Base-by-base conservation (phyloP, 2,797 vertebrate species). In the Notolabrus celidotus region DNA sequence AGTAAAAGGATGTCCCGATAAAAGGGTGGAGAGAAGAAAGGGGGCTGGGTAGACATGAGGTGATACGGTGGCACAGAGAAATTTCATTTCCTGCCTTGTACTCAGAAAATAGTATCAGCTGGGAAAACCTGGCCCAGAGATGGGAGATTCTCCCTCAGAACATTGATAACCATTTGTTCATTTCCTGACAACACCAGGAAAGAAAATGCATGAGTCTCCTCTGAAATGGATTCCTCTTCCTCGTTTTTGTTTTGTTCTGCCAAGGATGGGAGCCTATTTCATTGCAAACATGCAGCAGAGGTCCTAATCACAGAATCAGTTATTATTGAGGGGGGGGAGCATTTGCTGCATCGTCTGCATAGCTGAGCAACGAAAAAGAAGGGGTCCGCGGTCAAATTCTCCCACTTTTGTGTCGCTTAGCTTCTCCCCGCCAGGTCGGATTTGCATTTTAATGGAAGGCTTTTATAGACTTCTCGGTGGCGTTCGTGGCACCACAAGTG, bases 371-470 rank as follows among this genome's bases (percentile, higher is more conserved):
- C 41, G 61, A 74, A 74, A 59, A 68, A 77, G 82, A 85, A 86
- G 74, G 79, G 82, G 68, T 87, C 90, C 71, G 92, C 76, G 95
- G 95, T 94, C 93, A 91, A 94, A 95, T 95, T 96, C 93, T 95
- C 93, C 92, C 94, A 95, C 96, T 95, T 95, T 96, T 96, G 95
- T 96, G 96, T 96, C 95, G 93, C 94, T 95, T 88, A 94, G 95
- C 96, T 96, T 96, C 94, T 87, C 87, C 94, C 85, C 88, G 84
- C 92, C 93, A 92, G 95, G 95, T 93, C 92, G 94, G 94, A 99
- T 99, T 99, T 98, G 97, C 97, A 98, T 99, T 99, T 99, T 99
- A 98, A 98, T 99, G 94, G 96, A 96, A 97, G 96, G 95, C 95
- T 95, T 97, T 99, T 97, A 98, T 98, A 96, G 96, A 98, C 96